Percentiles rank a stretch among this genome's conserved stretches.
phyloP scores from a whole-genome alignment of 2,797 vertebrate genomes.

The Peromyscus melanophrys region DNA sequence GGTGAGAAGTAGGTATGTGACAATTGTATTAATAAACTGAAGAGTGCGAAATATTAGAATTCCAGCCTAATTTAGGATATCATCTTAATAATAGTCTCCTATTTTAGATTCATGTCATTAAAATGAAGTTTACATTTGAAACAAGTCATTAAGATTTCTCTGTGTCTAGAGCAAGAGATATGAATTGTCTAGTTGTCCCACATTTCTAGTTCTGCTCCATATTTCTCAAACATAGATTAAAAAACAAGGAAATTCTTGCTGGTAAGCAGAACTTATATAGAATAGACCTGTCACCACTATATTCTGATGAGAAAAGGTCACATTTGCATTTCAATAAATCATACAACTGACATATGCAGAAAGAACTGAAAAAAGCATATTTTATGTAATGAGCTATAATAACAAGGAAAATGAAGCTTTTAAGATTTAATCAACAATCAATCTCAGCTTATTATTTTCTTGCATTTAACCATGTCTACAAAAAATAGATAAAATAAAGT shows the following conservation, averaged over 20 bases:
- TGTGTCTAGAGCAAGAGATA: constrained; percentile 9
- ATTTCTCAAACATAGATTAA: constrained; percentile 49
- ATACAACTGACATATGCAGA: constrained; percentile 18
- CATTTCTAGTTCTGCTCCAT: not conserved
- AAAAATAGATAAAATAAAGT: constrained; percentile 23
- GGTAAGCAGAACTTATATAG: not conserved
- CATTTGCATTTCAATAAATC: constrained; percentile 50
- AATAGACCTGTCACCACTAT: not conserved
- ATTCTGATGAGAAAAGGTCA: constrained; percentile 47
- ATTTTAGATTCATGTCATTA: constrained; percentile 44
- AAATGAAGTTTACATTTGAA: constrained; percentile 56
- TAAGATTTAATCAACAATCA: constrained; percentile 9
- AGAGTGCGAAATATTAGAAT: constrained; percentile 2
- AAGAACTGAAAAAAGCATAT: not conserved
- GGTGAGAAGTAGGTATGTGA: not conserved
- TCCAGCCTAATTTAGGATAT: not conserved
- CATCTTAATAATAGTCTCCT: constrained; percentile 11
- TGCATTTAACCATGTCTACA: constrained; percentile 41
- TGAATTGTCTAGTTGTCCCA: constrained; percentile 31
- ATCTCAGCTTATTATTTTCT: not conserved
- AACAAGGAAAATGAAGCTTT: constrained; percentile 55
- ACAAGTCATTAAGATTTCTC: constrained; percentile 3
- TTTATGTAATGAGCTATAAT: constrained; percentile 39
- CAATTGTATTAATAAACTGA: not conserved
- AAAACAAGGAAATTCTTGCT: not conserved